Conservation (phyloP, 2,113 vertebrate genomes). For the Phoxinus phoxinus region DNA sequence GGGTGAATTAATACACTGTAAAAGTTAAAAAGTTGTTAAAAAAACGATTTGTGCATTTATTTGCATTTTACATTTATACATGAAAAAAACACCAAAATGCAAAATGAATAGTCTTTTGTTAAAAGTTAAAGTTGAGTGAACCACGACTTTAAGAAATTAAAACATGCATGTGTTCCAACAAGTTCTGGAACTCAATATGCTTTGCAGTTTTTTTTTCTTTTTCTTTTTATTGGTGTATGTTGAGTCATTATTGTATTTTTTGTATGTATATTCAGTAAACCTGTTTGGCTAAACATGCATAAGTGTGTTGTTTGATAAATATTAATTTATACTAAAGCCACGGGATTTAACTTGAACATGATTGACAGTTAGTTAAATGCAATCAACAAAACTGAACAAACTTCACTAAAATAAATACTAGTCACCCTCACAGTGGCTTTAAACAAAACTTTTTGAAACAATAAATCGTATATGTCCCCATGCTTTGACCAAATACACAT, state of each 20-base stretch:
- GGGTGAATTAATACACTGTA: not conserved
- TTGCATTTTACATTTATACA: not conserved
- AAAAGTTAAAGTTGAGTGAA: not conserved
- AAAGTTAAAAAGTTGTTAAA: not conserved
- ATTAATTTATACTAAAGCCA: not conserved
- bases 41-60: not conserved
- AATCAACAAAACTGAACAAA: not conserved
- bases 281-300: not conserved
- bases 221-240: not conserved
- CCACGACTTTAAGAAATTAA: not conserved
- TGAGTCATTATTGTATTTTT: not conserved
- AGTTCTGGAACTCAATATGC: not conserved
- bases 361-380: not conserved
- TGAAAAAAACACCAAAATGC: too few relatives aligned
- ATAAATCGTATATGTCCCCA: not conserved
- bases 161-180: not conserved
- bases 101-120: not conserved
- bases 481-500: too few relatives aligned
- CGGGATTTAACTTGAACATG: not conserved
- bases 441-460: not conserved
- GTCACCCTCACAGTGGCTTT: not conserved
- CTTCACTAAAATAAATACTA: not conserved
- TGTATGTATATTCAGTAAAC: not conserved
- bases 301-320: not conserved
- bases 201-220: too few relatives aligned